phyloP scores from a whole-genome alignment of 1,140 invertebrate genomes.

The Cylas formicarius region DNA sequence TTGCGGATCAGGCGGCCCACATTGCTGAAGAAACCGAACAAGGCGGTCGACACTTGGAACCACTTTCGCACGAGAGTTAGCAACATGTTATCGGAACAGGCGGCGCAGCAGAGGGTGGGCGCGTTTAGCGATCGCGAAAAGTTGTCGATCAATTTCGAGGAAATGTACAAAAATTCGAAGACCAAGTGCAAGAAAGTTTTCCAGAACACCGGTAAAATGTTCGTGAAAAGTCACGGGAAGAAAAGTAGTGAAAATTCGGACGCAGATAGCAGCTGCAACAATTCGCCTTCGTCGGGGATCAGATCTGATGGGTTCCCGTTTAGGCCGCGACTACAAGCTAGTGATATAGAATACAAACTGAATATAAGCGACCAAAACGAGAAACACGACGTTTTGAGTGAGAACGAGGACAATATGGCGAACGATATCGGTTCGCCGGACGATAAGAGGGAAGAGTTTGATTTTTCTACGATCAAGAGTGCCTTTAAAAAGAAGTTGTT shows the following conservation, averaged over 20 bases:
- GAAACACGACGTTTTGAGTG: constrained; percentile 15
- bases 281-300: too few species aligned
- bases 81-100: constrained; percentile 34
- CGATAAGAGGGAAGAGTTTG: constrained; percentile 25
- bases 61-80: constrained; percentile 35
- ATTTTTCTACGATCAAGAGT: constrained; percentile 30
- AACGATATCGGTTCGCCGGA: constrained; percentile 9
- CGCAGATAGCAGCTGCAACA: constrained; percentile 13
- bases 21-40: constrained; percentile 31
- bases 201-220: constrained; percentile 37
- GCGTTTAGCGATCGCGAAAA: constrained; percentile 34
- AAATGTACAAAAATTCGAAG: constrained; percentile 38
- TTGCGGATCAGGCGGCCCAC: constrained; percentile 24
- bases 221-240: constrained; percentile 15
- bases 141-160: constrained; percentile 33
- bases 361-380: constrained; percentile 18
- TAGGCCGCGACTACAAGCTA: constrained; percentile 28
- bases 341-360: constrained; percentile 36
- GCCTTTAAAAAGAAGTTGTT: constrained; percentile 29
- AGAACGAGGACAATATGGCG: constrained; percentile 13
- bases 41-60: constrained; percentile 29
- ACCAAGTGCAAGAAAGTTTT: constrained; percentile 37
- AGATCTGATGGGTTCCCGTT: constrained; percentile 27
- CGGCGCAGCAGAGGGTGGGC: constrained; percentile 34
- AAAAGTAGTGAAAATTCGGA: constrained; percentile 12